These are phyloP conservation scores for Hemithea aestivaria DNA, from an alignment of 2,888 invertebrate genomes.

Conservation along the genomic window DNA sequence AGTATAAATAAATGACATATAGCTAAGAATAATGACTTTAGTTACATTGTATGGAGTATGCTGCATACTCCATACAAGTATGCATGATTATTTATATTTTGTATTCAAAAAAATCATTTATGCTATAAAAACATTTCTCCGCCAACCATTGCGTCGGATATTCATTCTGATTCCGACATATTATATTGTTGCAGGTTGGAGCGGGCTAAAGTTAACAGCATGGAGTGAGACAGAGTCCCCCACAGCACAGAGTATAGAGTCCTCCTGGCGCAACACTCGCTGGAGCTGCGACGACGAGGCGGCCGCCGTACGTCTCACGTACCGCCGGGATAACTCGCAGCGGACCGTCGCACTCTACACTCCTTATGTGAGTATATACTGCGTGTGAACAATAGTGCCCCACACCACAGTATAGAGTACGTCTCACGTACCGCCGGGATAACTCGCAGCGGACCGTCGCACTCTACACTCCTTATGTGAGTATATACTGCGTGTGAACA, in stretches of 20 bases:
- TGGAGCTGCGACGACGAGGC: slow-evolving; percentile 96
- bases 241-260: slow-evolving; percentile 85
- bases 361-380: slow-evolving; percentile 49
- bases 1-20: too few relatives aligned
- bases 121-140: too few relatives aligned
- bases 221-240: slow-evolving; percentile 81
- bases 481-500: neutral
- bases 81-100: too few relatives aligned
- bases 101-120: too few relatives aligned
- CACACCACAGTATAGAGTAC: too few relatives aligned
- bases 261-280: slow-evolving; percentile 89
- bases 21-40: too few relatives aligned
- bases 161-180: too few relatives aligned
- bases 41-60: too few relatives aligned
- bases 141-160: too few relatives aligned
- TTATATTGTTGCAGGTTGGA: slow-evolving; percentile 80
- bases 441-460: slow-evolving; percentile 49
- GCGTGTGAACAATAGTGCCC: too few relatives aligned
- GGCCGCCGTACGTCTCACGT: slow-evolving; percentile 93
- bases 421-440: slow-evolving; percentile 3
- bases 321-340: slow-evolving; percentile 65
- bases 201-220: slow-evolving; percentile 86
- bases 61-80: too few relatives aligned
- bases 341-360: slow-evolving; percentile 62
- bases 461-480: neutral